Conservation (phyloP, 2,113 vertebrate species). For the Sciurus niger region DNA sequence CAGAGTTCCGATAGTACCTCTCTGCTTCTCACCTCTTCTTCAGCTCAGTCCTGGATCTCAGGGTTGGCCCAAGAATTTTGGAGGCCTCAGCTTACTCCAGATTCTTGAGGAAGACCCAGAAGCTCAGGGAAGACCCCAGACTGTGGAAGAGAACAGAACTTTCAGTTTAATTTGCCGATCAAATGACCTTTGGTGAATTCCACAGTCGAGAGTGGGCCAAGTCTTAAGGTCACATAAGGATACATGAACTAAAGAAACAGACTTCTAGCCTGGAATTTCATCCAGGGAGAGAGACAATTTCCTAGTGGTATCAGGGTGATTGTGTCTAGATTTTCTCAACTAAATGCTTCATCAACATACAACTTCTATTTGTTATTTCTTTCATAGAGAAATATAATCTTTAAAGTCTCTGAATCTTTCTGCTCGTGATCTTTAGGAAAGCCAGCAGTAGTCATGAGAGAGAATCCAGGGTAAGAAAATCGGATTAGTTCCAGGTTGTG, state of each 20-base stretch:
- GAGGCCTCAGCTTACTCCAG: background rate
- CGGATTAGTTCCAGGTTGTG: background rate
- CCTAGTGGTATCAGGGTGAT: background rate
- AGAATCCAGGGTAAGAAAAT: background rate
- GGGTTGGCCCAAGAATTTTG: background rate
- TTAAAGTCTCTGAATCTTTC: slow-evolving; percentile 36
- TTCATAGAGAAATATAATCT: background rate
- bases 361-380: slow-evolving; percentile 39
- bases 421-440: background rate
- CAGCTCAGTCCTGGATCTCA: background rate
- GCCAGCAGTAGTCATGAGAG: background rate
- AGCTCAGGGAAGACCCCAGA: background rate
- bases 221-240: background rate
- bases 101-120: slow-evolving; percentile 16
- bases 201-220: background rate
- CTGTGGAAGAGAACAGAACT: background rate
- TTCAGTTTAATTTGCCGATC: background rate
- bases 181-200: slow-evolving; percentile 22
- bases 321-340: background rate
- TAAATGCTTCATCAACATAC: background rate
- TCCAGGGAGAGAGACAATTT: background rate
- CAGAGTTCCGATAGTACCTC: background rate
- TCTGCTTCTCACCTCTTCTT: too few species aligned
- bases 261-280: background rate
- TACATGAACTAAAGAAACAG: background rate